A percentile compares a stretch with the other conserved stretches of the same genome.
These are phyloP conservation scores for Glaucidium brasilianum DNA, from an alignment of 2,113 vertebrate genomes.

Conservation along the genomic window DNA sequence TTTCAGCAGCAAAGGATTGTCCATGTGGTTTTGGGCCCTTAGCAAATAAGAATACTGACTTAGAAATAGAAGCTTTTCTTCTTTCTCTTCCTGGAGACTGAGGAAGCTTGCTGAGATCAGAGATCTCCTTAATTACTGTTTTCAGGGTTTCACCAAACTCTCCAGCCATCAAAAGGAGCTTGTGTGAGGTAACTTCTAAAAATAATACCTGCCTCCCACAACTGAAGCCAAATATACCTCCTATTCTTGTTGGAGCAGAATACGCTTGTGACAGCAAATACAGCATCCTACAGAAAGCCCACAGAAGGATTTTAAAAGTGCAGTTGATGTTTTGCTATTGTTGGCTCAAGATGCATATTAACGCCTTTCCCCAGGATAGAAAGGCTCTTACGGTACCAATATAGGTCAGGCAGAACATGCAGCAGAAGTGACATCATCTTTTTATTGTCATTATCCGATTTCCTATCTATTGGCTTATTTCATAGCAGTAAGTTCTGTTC, in stretches of 20 bases:
- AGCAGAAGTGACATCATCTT: not conserved
- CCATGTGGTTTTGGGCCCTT: not conserved
- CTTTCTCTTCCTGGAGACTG: not conserved
- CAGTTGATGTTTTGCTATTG: not conserved
- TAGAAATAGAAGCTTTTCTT: constrained; percentile 10
- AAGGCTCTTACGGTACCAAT: not conserved
- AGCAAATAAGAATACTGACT: not conserved
- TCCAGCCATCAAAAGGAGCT: constrained; percentile 46
- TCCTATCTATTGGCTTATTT: not conserved
- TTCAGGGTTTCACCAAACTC: constrained; percentile 19
- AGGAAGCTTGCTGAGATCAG: constrained; percentile 38
- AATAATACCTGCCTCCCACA: constrained; percentile 49
- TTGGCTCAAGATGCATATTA: constrained; percentile 15
- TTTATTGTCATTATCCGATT: not conserved
- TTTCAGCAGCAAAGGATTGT: not conserved
- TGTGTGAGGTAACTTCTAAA: constrained; percentile 44
- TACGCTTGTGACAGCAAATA: constrained; percentile 27
- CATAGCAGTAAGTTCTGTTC: not conserved
- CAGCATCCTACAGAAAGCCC: constrained; percentile 18
- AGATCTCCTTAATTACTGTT: constrained; percentile 46
- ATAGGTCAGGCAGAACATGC: not conserved
- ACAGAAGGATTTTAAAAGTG: not conserved
- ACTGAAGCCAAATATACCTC: constrained; percentile 50
- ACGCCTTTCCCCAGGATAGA: not conserved
- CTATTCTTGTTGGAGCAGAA: not conserved